phyloP scores from a whole-genome alignment of 1,140 invertebrate species.

The Drosophila arizonae region DNA sequence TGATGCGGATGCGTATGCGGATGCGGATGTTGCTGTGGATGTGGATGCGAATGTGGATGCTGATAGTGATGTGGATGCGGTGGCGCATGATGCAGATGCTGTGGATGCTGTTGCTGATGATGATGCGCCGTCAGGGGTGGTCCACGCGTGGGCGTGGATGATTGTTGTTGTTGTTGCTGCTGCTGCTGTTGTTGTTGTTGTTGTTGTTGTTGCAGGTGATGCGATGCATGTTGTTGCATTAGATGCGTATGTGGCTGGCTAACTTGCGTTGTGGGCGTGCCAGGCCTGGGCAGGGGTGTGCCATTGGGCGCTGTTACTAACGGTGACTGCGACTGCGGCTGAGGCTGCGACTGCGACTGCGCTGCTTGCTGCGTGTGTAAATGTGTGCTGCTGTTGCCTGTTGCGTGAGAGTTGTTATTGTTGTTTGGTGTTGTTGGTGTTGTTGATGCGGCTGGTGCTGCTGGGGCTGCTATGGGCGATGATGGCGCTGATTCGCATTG shows the following conservation, averaged over 20 bases:
- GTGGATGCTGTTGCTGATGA: constrained; percentile 48
- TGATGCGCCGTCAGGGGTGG: constrained; percentile 32
- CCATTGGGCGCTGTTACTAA: constrained; percentile 13
- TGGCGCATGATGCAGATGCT: constrained; percentile 41
- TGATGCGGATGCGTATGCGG: constrained; percentile 46
- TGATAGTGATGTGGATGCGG: constrained; percentile 49
- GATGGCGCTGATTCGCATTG: constrained; percentile 61
- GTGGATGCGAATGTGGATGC: constrained; percentile 46
- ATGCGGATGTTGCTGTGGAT: constrained; percentile 33
- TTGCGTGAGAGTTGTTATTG: constrained; percentile 38
- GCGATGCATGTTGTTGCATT: constrained; percentile 34
- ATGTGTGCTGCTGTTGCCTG: constrained; percentile 46
- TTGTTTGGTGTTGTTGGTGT: constrained; percentile 20
- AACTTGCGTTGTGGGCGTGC: constrained; percentile 56
- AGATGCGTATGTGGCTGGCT: constrained; percentile 38
- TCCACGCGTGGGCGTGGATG: constrained; percentile 32
- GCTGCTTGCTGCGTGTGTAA: constrained; percentile 44
- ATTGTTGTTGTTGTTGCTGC: constrained; percentile 38
- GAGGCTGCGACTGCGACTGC: constrained; percentile 16
- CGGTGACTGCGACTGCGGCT: constrained; percentile 53
- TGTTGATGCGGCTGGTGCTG: constrained; percentile 28
- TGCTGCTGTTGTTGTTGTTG: constrained; percentile 48
- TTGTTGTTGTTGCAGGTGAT: constrained; percentile 42
- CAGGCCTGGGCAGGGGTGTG: constrained; percentile 42
- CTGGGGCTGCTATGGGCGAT: constrained; percentile 38